Base-by-base conservation (phyloP, 2,797 vertebrate species). In the Catharus ustulatus region DNA sequence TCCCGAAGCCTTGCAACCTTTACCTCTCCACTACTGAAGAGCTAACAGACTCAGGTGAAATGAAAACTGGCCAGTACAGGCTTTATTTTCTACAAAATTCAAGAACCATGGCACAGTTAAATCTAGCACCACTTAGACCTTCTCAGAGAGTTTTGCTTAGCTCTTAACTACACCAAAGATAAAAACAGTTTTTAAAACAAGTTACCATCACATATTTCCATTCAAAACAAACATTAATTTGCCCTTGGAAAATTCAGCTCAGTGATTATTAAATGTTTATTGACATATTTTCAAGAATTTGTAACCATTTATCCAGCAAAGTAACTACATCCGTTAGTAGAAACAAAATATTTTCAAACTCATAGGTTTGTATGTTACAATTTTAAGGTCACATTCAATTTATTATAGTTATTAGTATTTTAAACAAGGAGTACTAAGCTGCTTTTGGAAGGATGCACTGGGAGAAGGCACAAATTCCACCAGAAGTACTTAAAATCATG, bases 381-480 rank as follows among this genome's bases (percentile, higher is more conserved):
- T 38, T 82, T 91, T 83, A 90, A 94, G 95, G 23, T 64, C 62
- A 76, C 24, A 79, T 84, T 91, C 32, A 26, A 15, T 59, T 82
- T 85, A 94, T 92, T 89, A 49, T 48, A 95, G 73, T 83, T 91
- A 75, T 32, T 85, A 58, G 84, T 51, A 93, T 77, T 68, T 57
- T 12, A 78, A 92, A 91, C 81, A 96, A 94, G 74, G n/a, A 59
- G 22, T 61, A 89, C 55, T 75, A 83, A 24, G 15, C 93, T 95
- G 94, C 58, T 97, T 81, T 93, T 81, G 27, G 52, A 95, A 82
- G 54, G 69, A 92, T 46, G 71, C 62, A 49, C 58, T 83, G 79
- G 71, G 57, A 96, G 36, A 80, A 30, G 51, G 77, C 3, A 42
- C 74, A 93, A 90, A 95, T 84, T 91, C 74, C 95, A 86, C 52